A percentile compares a stretch with the other conserved stretches of the same genome.
Conservation (phyloP, 2,888 invertebrate species). For the Erannis defoliaria region DNA sequence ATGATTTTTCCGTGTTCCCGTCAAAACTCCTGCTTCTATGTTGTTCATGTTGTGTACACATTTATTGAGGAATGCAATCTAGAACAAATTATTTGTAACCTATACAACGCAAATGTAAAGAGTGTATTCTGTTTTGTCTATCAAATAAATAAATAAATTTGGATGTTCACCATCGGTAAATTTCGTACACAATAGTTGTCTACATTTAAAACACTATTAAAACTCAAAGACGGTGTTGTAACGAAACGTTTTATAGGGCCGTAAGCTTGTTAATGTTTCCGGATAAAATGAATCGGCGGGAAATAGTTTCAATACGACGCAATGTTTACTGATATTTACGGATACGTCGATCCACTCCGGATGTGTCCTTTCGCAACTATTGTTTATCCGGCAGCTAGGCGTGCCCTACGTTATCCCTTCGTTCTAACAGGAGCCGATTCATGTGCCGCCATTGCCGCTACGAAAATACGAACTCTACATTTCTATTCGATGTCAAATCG, state of each 20-base stretch:
- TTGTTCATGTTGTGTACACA: too few relatives aligned
- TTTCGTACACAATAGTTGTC: conserved; percentile 9
- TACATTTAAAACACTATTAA: conserved; percentile 28
- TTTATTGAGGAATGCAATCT: too few relatives aligned
- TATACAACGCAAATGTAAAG: too few relatives aligned
- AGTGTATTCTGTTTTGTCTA: too few relatives aligned
- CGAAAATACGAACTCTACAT: too few relatives aligned
- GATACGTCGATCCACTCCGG: conserved; percentile 25
- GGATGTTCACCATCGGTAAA: not conserved
- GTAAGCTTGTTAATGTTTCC: conserved; percentile 35
- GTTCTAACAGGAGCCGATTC: too few relatives aligned
- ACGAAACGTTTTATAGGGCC: conserved; percentile 33
- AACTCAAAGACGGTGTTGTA: conserved; percentile 26
- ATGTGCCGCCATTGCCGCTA: too few relatives aligned
- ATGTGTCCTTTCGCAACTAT: conserved; percentile 30
- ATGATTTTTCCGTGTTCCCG: too few relatives aligned
- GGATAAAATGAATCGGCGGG: conserved; percentile 24
- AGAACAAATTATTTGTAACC: too few relatives aligned
- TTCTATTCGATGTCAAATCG: too few relatives aligned
- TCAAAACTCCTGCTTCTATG: too few relatives aligned
- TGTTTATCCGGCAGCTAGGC: conserved; percentile 17
- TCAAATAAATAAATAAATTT: too few relatives aligned
- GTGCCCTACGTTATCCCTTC: not conserved
- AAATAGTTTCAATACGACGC: conserved; percentile 25
- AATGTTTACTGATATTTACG: conserved; percentile 34